Base-by-base conservation (phyloP, 2,888 invertebrate genomes). In the Merodon equestris region DNA sequence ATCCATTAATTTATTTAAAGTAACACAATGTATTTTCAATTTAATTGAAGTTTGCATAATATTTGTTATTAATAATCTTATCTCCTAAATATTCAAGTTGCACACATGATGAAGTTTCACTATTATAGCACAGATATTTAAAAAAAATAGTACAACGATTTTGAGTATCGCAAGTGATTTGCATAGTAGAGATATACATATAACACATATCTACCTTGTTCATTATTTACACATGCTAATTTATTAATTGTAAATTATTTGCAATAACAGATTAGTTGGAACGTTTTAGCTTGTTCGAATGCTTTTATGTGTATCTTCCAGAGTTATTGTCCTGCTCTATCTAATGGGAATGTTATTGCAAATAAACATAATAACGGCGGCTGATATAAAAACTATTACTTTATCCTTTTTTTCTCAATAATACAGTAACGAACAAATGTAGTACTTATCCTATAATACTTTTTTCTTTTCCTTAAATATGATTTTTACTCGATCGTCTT, bases 1-100 rank as follows among this genome's bases (percentile, higher is more conserved):
- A 68, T 61, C 54, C 61, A 45, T 60, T 19, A 15, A 38, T 27
- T n/a, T n/a, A n/a, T n/a, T n/a, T n/a, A n/a, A n/a, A n/a, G 19
- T 58, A 75, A 75, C 70, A 75, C 70, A 75, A 70, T 75, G 70
- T 75, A 64, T 70, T 70, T 70, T 75, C 75, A 75, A 75, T 75
- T 75, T 63, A 70, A 75, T 75, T 75, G 75, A 75, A 63, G 47
- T 58, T 66, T 45, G 54, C 47, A 27, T 56, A 61, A 67, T 74
- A 7, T 40, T 40, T 40, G 27, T 58, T 70, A 38, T 12, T 2
- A 27, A 4, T 27, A 27, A 27, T 4, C 27, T 27, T 27, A 27
- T 27, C 2, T 27, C 7, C 27, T 27, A 27, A 27, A 9, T 47
- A 17, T 53, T 58, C 51, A 53, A 19, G 17, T 58, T 75, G 54